Evolutionary conservation across 2,797 vertebrate genomes (phyloP).

Genomic region (Limosa lapponica): DNA sequence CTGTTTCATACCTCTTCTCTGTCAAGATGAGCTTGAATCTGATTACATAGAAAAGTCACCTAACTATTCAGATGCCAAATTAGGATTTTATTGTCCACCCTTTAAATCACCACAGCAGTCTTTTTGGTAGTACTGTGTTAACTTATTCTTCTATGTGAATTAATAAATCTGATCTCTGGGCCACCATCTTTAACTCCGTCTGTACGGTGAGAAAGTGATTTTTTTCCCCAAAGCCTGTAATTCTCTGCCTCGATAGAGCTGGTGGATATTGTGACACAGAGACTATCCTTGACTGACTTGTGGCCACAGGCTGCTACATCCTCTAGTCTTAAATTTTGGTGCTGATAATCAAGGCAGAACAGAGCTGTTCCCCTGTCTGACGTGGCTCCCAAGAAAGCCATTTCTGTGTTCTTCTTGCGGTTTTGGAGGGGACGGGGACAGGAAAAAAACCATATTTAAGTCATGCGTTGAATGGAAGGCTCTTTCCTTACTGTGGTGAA

Average conservation of each 20-base stretch:
- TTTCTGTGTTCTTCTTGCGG: neutral
- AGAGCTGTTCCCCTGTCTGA: neutral
- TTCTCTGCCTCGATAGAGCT: neutral
- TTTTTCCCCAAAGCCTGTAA: neutral
- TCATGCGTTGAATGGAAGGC: neutral
- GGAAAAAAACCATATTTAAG: neutral
- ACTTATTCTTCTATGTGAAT: neutral
- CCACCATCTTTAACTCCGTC: neutral
- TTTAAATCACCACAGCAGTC: neutral
- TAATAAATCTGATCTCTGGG: neutral
- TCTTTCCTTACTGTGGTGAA: neutral
- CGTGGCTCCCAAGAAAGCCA: neutral
- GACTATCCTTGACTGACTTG: neutral
- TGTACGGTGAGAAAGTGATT: neutral
- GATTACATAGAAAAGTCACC: neutral
- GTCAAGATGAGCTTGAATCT: neutral
- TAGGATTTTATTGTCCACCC: neutral
- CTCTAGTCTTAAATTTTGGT: neutral
- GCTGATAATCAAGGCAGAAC: neutral
- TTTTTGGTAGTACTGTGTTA: neutral
- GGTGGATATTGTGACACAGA: neutral
- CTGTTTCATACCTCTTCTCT: neutral
- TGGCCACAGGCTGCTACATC: neutral
- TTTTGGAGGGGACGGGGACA: neutral
- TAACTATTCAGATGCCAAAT: neutral